Percentiles rank a stretch among this genome's conserved stretches.
These are phyloP conservation scores for Babylonia areolata DNA, from an alignment of 1,140 invertebrate species.

Conservation along the genomic window DNA sequence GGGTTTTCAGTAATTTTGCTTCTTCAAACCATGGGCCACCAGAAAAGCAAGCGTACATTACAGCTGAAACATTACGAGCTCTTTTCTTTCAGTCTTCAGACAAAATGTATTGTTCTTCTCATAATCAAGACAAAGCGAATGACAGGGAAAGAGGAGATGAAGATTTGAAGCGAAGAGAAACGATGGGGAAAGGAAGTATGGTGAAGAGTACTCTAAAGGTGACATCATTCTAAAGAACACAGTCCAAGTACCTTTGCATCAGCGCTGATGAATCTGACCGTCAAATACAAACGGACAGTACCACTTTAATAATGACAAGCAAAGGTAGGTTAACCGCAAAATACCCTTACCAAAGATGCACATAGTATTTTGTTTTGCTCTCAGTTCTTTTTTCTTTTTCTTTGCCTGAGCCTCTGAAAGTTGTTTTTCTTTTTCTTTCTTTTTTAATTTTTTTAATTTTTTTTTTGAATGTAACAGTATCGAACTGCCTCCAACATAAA, in stretches of 20 bases:
- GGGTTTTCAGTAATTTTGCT: neutral
- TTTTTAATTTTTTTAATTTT: too few relatives aligned
- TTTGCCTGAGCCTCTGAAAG: too few relatives aligned
- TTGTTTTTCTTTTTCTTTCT: too few relatives aligned
- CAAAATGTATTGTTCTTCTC: neutral
- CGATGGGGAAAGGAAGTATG: neutral
- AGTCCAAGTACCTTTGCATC: neutral
- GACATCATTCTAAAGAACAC: neutral
- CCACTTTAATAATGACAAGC: too few relatives aligned
- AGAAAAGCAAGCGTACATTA: slow-evolving; percentile 17
- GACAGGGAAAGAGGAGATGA: neutral
- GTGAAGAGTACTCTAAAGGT: neutral
- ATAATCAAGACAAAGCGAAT: neutral
- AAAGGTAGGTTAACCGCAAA: too few relatives aligned
- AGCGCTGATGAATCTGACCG: neutral
- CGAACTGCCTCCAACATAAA: too few relatives aligned
- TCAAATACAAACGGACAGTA: too few relatives aligned
- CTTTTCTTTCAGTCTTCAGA: neutral
- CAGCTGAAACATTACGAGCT: neutral
- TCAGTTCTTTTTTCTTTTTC: too few relatives aligned
- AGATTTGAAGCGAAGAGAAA: neutral
- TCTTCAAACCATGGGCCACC: neutral
- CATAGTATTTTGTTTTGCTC: too few relatives aligned
- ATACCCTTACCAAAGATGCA: too few relatives aligned
- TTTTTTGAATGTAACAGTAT: too few relatives aligned